Evolutionary conservation across 1,140 invertebrate species (phyloP), one percentile per base, ranked within the genome.

Genomic region (Amyelois transitella): DNA sequence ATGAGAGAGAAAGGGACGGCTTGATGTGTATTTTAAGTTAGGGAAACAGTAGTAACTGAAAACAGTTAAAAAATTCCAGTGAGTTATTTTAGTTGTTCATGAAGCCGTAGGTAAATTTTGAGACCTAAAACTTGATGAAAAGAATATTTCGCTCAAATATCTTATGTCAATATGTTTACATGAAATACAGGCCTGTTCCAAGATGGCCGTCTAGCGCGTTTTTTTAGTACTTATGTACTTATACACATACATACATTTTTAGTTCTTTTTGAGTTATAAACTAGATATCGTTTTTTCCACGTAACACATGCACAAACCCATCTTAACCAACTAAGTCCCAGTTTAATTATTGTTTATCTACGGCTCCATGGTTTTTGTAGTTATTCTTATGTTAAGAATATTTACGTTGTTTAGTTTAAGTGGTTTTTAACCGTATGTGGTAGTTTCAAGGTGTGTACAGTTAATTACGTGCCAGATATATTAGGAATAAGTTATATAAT

Each of bases 341-440:
- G n/a, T n/a, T n/a, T n/a, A n/a, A n/a, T n/a, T n/a, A n/a, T n/a
- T 5, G 22, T 38, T 38, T 38, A 38, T 38, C 32, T 14, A 14
- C 6, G 6, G 7, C 32, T 38, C 32, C 32, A 38, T 14, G 32
- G 32, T 62, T 76, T 68, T 78, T 78, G 67, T 79, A 82, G 76
- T 78, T 79, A 81, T 83, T 84, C 77, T 83, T 83, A 83, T 78
- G 80, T 85, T 85, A 82, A 82, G 80, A 83, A 83, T 83, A 78
- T 73, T 65, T 65, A 71, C 62, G 69, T 61, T 78, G 70, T 75
- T 74, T 77, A 75, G 64, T 74, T 57, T 52, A 72, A 59, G 58
- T 51, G 50, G 58, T 53, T 52, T n/a, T 51, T 56, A 60, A 60
- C 49, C 54, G 59, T 58, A 48, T 17, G 68, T 70, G 68, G 64